Percentiles rank a stretch among this genome's conserved stretches.
Evolutionary conservation across 2,888 invertebrate species (phyloP).

Genomic region (Callosobruchus maculatus): DNA sequence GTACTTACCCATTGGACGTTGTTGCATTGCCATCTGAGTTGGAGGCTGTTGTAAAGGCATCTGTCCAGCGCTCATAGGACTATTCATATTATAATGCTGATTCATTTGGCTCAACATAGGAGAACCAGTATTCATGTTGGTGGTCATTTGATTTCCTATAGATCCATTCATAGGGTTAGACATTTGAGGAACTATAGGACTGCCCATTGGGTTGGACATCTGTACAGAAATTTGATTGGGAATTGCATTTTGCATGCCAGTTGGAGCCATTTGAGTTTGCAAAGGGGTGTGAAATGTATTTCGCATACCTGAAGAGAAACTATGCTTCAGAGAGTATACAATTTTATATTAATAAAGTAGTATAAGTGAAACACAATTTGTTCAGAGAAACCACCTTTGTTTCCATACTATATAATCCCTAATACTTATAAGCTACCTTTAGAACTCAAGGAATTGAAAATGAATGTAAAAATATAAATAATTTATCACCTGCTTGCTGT

Average conservation of each 20-base stretch:
- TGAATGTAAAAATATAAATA: background rate
- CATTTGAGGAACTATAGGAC: slow-evolving; percentile 44
- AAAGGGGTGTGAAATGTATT: background rate
- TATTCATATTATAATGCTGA: slow-evolving; percentile 41
- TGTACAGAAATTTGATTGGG: slow-evolving; percentile 41
- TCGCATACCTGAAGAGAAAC: slow-evolving; percentile 15
- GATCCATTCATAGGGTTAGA: slow-evolving; percentile 49
- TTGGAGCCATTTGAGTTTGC: slow-evolving; percentile 29
- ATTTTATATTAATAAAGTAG: no score
- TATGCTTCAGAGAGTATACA: background rate
- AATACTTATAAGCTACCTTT: no score
- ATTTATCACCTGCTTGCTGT: slow-evolving; percentile 45
- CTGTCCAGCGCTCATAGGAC: slow-evolving; percentile 41
- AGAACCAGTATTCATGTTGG: slow-evolving; percentile 36
- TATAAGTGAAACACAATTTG: no score
- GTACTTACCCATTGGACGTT: slow-evolving; percentile 35
- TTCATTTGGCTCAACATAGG: slow-evolving; percentile 51
- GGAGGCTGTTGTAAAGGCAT: slow-evolving; percentile 30
- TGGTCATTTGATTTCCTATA: slow-evolving; percentile 48
- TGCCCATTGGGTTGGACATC: slow-evolving; percentile 57
- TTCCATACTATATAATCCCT: no score
- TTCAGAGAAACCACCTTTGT: no score
- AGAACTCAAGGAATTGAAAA: background rate
- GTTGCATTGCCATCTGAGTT: slow-evolving; percentile 33
- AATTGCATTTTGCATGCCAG: slow-evolving; percentile 38